A percentile compares a stretch with the other conserved stretches of the same genome.
Evolutionary conservation across 1,140 invertebrate genomes (phyloP).

Genomic region (Drosophila bipectinata): DNA sequence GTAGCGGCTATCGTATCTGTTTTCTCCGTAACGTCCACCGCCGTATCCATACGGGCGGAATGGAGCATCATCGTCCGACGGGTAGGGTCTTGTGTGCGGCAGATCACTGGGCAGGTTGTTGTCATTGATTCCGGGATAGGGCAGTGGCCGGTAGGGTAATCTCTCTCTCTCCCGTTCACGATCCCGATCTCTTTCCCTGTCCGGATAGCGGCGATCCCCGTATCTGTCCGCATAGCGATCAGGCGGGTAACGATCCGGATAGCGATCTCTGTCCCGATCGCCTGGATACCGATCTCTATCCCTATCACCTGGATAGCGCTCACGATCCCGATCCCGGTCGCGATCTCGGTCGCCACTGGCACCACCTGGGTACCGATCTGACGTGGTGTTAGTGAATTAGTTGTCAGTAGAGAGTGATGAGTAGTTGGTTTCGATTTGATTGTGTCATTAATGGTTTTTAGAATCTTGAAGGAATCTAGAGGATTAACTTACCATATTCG

Average conservation of each 20-base stretch:
- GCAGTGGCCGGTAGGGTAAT: slow-evolving; percentile 79
- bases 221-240: slow-evolving; percentile 54
- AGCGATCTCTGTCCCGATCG: slow-evolving; percentile 64
- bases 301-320: slow-evolving; percentile 73
- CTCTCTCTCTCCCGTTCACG: slow-evolving; percentile 66
- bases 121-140: slow-evolving; percentile 77
- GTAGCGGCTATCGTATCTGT: slow-evolving; percentile 76
- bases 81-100: slow-evolving; percentile 75
- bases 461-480: background rate
- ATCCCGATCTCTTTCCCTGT: slow-evolving; percentile 58
- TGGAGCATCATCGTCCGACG: slow-evolving; percentile 67
- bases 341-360: slow-evolving; percentile 83
- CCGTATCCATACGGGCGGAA: slow-evolving; percentile 72
- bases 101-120: slow-evolving; percentile 71
- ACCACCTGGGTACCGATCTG: slow-evolving; percentile 80
- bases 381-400: slow-evolving; percentile 67
- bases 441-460: slow-evolving; percentile 50
- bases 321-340: slow-evolving; percentile 61
- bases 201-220: slow-evolving; percentile 40
- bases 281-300: slow-evolving; percentile 78
- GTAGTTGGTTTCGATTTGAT: background rate
- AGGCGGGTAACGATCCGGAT: slow-evolving; percentile 75
- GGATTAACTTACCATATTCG: slow-evolving; percentile 61
- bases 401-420: slow-evolving; percentile 61
- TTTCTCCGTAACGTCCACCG: slow-evolving; percentile 64